phyloP scores from a whole-genome alignment of 2,113 vertebrate genomes.

The Phoxinus phoxinus region DNA sequence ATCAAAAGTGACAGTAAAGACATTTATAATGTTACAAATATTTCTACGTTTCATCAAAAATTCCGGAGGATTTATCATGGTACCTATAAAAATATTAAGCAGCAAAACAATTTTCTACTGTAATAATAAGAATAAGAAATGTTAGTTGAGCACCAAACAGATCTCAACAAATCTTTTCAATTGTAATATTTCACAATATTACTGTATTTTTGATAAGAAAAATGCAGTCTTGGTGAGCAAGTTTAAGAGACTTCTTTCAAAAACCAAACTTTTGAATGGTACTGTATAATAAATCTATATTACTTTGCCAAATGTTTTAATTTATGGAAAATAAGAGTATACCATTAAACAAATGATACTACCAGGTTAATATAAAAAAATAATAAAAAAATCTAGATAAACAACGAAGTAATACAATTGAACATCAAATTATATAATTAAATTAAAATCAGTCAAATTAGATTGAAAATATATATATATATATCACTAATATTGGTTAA shows the following conservation, averaged over 20 bases:
- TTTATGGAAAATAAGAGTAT: neutral
- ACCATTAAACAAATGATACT: neutral
- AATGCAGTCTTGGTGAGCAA: neutral
- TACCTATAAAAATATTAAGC: neutral
- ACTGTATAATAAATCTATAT: neutral
- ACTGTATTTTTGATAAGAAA: no score
- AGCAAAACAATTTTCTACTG: no score
- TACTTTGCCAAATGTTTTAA: neutral
- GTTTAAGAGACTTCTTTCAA: neutral
- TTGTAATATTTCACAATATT: neutral
- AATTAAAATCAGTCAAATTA: neutral
- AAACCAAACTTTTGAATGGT: neutral
- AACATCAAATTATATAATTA: neutral
- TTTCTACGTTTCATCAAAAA: neutral
- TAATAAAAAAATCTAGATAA: neutral
- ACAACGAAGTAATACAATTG: neutral
- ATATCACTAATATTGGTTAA: neutral
- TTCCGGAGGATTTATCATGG: neutral
- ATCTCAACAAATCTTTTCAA: no score
- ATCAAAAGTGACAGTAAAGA: neutral
- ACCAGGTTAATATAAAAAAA: neutral
- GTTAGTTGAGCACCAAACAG: no score
- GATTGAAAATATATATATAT: neutral
- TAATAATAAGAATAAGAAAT: no score
- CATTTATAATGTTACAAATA: neutral